These are phyloP conservation scores for Craniophora ligustri DNA, from an alignment of 2,888 invertebrate genomes.

Conservation along the genomic window DNA sequence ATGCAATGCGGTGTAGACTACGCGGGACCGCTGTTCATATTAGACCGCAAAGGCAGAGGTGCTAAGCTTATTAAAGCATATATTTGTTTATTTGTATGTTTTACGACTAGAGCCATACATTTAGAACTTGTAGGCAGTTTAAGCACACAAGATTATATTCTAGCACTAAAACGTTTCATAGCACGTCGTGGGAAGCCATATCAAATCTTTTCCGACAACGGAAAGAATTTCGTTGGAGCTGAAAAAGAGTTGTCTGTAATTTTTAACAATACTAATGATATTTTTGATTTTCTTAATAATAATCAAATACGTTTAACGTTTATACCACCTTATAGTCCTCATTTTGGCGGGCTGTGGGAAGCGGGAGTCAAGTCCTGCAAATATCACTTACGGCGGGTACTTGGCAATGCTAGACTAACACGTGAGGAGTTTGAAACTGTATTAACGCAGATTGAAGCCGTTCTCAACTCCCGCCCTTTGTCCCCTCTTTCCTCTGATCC, in stretches of 20 bases:
- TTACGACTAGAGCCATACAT: no score
- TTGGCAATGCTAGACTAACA: constrained; percentile 4
- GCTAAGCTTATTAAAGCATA: not conserved
- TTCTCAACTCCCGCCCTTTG: constrained; percentile 12
- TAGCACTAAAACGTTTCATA: constrained; percentile 15
- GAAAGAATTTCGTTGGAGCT: constrained; percentile 12
- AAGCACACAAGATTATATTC: constrained; percentile 5
- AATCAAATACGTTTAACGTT: constrained; percentile 9
- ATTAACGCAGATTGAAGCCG: constrained; percentile 15
- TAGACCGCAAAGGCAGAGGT: constrained; percentile 10
- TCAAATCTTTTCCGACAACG: constrained; percentile 18
- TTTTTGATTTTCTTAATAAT: constrained; percentile 1
- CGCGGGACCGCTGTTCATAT: constrained; percentile 3
- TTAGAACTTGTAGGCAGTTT: constrained; percentile 4
- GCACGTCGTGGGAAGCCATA: constrained; percentile 15
- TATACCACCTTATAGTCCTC: constrained; percentile 14
- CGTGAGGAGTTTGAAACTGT: constrained; percentile 13
- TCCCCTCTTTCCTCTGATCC: constrained; percentile 14
- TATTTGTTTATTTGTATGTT: constrained; percentile 9
- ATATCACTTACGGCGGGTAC: constrained; percentile 9
- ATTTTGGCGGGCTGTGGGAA: constrained; percentile 19
- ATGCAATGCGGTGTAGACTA: constrained; percentile 5
- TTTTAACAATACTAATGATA: not conserved
- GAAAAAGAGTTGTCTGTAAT: constrained; percentile 6
- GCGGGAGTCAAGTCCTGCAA: no score